phyloP scores from a whole-genome alignment of 1,140 invertebrate genomes.

The Lucilia cuprina region DNA sequence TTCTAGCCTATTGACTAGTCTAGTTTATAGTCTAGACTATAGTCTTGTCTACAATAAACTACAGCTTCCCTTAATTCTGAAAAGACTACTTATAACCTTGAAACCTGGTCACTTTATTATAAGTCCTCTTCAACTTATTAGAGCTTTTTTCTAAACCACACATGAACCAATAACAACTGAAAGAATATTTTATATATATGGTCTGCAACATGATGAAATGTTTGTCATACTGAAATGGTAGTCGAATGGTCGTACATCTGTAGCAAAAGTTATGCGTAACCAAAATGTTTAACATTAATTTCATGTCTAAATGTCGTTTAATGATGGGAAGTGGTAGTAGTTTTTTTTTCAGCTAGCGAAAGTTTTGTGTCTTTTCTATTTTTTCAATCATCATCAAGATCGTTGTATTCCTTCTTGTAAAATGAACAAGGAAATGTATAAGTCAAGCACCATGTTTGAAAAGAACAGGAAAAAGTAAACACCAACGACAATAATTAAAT shows the following conservation, averaged over 20 bases:
- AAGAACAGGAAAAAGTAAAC: not conserved
- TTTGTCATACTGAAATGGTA: slow-evolving; percentile 9
- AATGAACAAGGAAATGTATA: slow-evolving; percentile 8
- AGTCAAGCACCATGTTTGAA: not conserved
- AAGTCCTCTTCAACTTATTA: not conserved
- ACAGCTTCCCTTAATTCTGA: too few species aligned
- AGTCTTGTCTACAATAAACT: too few species aligned
- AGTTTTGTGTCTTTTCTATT: not conserved
- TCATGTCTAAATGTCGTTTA: slow-evolving; percentile 8
- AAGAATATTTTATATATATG: not conserved
- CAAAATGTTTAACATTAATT: slow-evolving; percentile 15
- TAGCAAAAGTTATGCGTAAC: slow-evolving; percentile 10
- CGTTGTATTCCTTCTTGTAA: not conserved
- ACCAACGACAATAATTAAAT: slow-evolving; percentile 7
- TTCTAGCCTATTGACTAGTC: too few species aligned
- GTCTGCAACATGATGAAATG: not conserved
- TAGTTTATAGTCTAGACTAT: too few species aligned
- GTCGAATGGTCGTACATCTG: not conserved
- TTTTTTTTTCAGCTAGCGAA: not conserved
- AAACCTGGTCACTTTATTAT: not conserved
- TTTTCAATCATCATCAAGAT: too few species aligned
- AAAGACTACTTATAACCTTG: too few species aligned
- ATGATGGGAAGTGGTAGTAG: slow-evolving; percentile 11
- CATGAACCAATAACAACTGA: not conserved
- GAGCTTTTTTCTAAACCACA: not conserved